A percentile compares a stretch with the other conserved stretches of the same genome.
Evolutionary conservation across 2,797 vertebrate genomes (phyloP).

Genomic region (Malurus leucopterus): DNA sequence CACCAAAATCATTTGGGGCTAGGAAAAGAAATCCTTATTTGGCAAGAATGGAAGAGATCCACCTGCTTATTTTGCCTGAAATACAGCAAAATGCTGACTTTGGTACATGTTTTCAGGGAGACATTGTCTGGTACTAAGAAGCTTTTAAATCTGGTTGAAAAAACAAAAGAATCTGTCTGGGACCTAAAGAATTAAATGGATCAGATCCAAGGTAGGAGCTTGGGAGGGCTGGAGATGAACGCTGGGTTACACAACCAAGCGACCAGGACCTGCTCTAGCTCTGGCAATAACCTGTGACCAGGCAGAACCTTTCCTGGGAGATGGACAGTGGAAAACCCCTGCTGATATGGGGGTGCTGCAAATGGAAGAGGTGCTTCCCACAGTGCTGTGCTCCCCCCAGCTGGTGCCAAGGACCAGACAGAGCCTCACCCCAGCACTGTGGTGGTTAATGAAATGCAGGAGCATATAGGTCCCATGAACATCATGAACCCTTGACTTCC

Average conservation of each 20-base stretch:
- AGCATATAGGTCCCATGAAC: neutral
- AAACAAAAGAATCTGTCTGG: neutral
- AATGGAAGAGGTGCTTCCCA: accelerated
- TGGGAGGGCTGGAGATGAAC: neutral
- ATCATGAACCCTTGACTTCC: accelerated
- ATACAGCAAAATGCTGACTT: neutral
- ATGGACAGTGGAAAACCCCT: accelerated
- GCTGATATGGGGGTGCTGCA: neutral
- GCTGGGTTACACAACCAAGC: neutral
- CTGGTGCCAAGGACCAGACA: neutral
- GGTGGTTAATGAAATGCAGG: neutral
- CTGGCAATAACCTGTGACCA: neutral
- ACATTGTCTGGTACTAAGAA: neutral
- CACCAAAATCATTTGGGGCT: neutral
- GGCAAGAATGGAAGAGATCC: neutral
- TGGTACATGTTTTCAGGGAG: neutral
- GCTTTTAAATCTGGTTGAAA: neutral
- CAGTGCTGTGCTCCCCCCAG: accelerated
- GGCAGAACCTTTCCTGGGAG: neutral
- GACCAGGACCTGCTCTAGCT: neutral
- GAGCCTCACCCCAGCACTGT: neutral
- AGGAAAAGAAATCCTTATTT: neutral
- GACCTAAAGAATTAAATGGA: neutral
- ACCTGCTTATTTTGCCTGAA: neutral
- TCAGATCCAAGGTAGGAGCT: neutral